A percentile compares a stretch with the other conserved stretches of the same genome.
phyloP scores from a whole-genome alignment of 2,797 vertebrate genomes.

The Yasuhikotakia modesta region DNA sequence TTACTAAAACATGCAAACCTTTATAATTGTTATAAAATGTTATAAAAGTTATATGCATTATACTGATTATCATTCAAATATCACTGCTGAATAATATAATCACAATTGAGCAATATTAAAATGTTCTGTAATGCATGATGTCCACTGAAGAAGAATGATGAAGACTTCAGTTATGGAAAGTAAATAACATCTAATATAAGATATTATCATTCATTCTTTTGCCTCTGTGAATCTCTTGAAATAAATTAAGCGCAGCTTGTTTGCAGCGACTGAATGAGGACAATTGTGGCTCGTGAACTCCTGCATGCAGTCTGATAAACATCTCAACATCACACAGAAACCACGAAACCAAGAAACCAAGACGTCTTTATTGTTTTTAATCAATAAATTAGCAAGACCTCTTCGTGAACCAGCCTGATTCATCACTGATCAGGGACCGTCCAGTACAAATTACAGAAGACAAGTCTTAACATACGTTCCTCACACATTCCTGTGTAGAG shows the following conservation, averaged over 20 bases:
- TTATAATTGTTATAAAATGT: too few relatives aligned
- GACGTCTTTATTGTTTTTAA: constrained; percentile 54
- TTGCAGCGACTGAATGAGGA: background rate
- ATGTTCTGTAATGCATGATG: background rate
- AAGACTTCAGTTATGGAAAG: background rate
- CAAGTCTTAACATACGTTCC: constrained; percentile 72
- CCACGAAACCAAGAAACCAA: constrained; percentile 21
- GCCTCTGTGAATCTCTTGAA: too few relatives aligned
- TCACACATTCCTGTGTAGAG: constrained; percentile 73
- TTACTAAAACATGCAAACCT: too few relatives aligned
- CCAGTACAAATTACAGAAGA: constrained; percentile 72
- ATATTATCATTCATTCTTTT: too few relatives aligned
- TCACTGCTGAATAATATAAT: too few relatives aligned
- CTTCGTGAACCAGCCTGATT: constrained; percentile 71
- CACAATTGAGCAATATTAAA: too few relatives aligned
- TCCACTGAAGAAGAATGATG: background rate
- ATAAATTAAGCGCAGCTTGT: too few relatives aligned
- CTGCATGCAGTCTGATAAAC: background rate
- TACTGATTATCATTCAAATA: background rate
- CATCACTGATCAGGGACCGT: constrained; percentile 69
- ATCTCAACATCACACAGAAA: background rate
- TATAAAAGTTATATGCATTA: background rate
- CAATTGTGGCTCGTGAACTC: background rate
- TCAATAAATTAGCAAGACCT: constrained; percentile 56
- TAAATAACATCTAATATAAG: background rate